Evolutionary conservation across 2,113 vertebrate species (phyloP), one percentile per base, ranked within the genome.

Genomic region (Uria aalge): DNA sequence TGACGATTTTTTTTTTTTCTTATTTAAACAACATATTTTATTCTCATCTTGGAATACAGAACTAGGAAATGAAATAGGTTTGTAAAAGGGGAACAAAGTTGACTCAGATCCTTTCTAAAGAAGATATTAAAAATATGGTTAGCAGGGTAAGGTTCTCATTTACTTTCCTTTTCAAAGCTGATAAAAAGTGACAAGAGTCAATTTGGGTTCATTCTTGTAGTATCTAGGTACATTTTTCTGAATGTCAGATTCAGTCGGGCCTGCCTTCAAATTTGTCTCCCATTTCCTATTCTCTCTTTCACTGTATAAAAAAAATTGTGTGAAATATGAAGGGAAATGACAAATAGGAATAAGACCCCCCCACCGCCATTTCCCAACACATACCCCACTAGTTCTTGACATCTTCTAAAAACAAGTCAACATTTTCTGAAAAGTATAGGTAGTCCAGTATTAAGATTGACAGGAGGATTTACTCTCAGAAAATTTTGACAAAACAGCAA

Each of bases 21-120:
- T 91, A 86, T 69, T 94, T 88, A 90, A 97, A 92, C 30, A 96
- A 94, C 32, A 8, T 27, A 71, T 76, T 95, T 73, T 80, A 84
- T 87, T 91, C 40, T 79, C 56, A 69, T 57, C 50, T 76, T 57
- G 41, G 41, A 90, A 85, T 43, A 16, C 14, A 82, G 48, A 89
- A 81, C 69, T 56, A 82, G 53, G 26, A 94, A 36, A 50, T 90
- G 57, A 78, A 94, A 76, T 57, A 71, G 27, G 52, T 94, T 93
- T 92, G 59, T 79, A 59, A 87, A 74, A 84, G 29, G 40, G 52
- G 45, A 64, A 87, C 12, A 89, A 91, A 95, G 45, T 87, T 94
- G 80, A 63, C 55, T 94, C 11, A 26, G 48, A 57, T 62, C 41
- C n/a, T 73, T 92, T 76, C 48, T 32, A 69, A 72, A 78, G 64